A percentile compares a stretch with the other conserved stretches of the same genome.
phyloP scores from a whole-genome alignment of 2,888 invertebrate genomes.

The Acronicta psi region DNA sequence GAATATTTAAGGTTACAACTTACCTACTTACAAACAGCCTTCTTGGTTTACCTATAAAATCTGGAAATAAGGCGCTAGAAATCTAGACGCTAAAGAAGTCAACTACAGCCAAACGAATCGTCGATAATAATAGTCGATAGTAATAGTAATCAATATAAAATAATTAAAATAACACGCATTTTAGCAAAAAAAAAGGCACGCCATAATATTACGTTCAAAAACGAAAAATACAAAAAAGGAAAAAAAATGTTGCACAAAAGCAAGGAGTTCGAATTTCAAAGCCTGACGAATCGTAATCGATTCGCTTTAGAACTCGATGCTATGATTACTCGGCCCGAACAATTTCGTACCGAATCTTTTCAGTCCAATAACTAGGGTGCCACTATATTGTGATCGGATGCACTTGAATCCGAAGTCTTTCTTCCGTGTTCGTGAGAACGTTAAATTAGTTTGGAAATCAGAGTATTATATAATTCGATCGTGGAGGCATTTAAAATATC shows the following conservation, averaged over 20 bases:
- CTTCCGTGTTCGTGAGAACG: conserved; percentile 69
- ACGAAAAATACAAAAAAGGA: conserved; percentile 45
- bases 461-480: conserved; percentile 49
- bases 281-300: conserved; percentile 75
- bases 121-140: too few relatives aligned
- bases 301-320: conserved; percentile 69
- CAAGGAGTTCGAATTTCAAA: conserved; percentile 71
- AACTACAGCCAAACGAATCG: too few relatives aligned
- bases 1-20: too few relatives aligned
- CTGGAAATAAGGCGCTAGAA: too few relatives aligned
- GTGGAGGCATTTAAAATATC: conserved; percentile 40
- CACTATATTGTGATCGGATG: conserved; percentile 62
- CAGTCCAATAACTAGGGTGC: conserved; percentile 66
- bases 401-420: conserved; percentile 59
- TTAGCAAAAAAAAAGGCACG: conserved; percentile 21
- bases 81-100: too few relatives aligned
- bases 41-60: too few relatives aligned
- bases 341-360: conserved; percentile 61
- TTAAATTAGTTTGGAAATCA: conserved; percentile 59
- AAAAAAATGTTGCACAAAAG: conserved; percentile 62
- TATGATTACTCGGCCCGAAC: conserved; percentile 57
- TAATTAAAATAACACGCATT: conserved; percentile 20
- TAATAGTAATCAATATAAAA: background rate
- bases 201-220: conserved; percentile 46
- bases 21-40: too few relatives aligned